Evolutionary conservation across 1,140 invertebrate species (phyloP).

Genomic region (Muscidifurax raptorellus): DNA sequence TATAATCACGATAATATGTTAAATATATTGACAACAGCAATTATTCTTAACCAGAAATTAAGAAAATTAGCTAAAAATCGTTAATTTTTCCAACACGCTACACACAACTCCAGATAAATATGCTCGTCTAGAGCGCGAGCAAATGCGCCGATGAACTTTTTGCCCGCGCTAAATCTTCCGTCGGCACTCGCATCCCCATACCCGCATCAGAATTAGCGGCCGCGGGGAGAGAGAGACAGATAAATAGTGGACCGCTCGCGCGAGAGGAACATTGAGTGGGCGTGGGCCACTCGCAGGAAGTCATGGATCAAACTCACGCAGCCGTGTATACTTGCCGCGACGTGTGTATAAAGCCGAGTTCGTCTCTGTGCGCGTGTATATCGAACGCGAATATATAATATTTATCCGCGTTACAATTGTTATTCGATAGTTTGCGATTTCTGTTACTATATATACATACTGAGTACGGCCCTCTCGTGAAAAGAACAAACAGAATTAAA

Average conservation of each 20-base stretch:
- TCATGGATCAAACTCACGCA: slow-evolving; percentile 70
- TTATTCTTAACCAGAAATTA: too few relatives aligned
- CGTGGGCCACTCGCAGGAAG: slow-evolving; percentile 71
- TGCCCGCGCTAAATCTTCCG: slow-evolving; percentile 20
- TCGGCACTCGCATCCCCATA: slow-evolving; percentile 57
- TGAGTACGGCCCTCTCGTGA: too few relatives aligned
- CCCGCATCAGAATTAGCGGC: slow-evolving; percentile 65
- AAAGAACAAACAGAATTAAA: too few relatives aligned
- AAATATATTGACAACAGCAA: too few relatives aligned
- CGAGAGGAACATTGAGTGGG: slow-evolving; percentile 69
- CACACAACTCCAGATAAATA: too few relatives aligned
- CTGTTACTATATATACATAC: too few relatives aligned
- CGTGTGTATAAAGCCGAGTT: not conserved
- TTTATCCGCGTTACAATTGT: too few relatives aligned
- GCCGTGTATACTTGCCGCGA: slow-evolving; percentile 41
- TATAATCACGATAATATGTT: too few relatives aligned
- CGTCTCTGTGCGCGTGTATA: not conserved
- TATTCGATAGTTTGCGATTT: too few relatives aligned
- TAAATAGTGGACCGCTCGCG: slow-evolving; percentile 67
- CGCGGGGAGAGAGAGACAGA: slow-evolving; percentile 55
- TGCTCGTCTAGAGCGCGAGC: slow-evolving; percentile 15
- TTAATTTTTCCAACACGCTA: too few relatives aligned
- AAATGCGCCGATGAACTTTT: slow-evolving; percentile 9
- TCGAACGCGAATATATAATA: too few relatives aligned
- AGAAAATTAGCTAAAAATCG: too few relatives aligned